Base-by-base conservation (phyloP, 2,113 vertebrate genomes). In the Ursus arctos region DNA sequence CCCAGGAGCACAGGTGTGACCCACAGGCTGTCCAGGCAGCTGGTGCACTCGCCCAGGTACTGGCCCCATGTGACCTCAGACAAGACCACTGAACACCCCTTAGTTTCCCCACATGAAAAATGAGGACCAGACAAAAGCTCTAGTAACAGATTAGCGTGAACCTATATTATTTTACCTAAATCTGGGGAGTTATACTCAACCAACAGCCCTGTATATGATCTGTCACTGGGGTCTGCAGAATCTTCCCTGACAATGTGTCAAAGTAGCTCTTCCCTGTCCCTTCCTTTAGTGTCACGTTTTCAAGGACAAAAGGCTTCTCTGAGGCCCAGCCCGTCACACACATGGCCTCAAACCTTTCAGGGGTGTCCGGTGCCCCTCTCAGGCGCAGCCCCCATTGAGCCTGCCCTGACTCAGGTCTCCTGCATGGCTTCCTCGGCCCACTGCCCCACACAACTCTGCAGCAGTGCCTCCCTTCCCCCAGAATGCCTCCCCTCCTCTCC, bases 81-180 rank as follows among this genome's bases (percentile, higher is more conserved):
- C 84, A 36, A 16, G 31, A 28, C 13, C 77, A 63, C 24, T 71
- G 4, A 14, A 9, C 9, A 9, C 15, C 69, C 31, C 81, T 22
- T 21, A 24, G 65, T 79, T 4, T 36, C 53, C 93, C 91, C 61
- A 53, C 2, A 0, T 36, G 49, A 21, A 40, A 81, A 63, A 24
- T 1, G 82, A 22, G 59, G 14, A 10, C 21, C 71, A 65, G 61
- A 51, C 36, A 40, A 53, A 43, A 53, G 47, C 57, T 21, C 13
- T 1, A 0, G 1, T 1, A 9, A 61, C 19, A 61, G 36, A 31
- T 18, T 0, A n/a, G 55, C n/a, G 1, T 6, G 10, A 10, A 4
- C 0, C 47, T 77, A 4, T 10, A 14, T 2, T 10, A 18, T 36
- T 61, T 65, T 21, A 63, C 47, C 61, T 10, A 6, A 49, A 55